Base-by-base conservation (phyloP, 2,797 vertebrate species). In the Mallotus villosus region DNA sequence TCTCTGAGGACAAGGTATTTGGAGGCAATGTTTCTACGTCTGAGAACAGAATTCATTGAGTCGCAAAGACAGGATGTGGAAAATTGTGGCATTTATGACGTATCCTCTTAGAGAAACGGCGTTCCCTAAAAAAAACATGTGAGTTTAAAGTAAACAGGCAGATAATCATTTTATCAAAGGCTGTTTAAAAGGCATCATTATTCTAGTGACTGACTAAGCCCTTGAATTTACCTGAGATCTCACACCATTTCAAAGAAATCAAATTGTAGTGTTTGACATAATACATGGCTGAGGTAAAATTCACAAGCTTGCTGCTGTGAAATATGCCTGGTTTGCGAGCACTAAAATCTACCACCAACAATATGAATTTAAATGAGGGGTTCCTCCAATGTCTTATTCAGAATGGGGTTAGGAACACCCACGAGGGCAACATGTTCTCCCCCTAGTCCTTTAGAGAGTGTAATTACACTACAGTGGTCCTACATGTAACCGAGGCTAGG, bases 181-280 rank as follows among this genome's bases (percentile, higher is more conserved):
- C 67, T 29, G 68, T 77, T 74, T 37, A 77, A 58, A 58, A 58
- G 67, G 70, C 61, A 74, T 82, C 75, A 77, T 79, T 78, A 77
- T 82, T 84, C 77, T 21, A 24, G 62, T 75, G 70, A 78, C 69
- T 71, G 74, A 78, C 58, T 62, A 12, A 32, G 55, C 51, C 58
- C 74, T 74, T 73, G 67, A 81, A 82, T 67, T 64, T 69, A 70
- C 65, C 70, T 73, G 67, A 60, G 70, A 74, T 67, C 60, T 81
- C 72, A 68, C 37, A 71, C 67, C 62, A 71, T 71, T 70, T 84
- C 78, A 81, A 73, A 76, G 68, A 73, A 69, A 77, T 82, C 62
- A 77, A 75, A 77, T 77, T 78, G 73, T 79, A 72, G 76, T 67
- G 72, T 64, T 73, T 70, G 34, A 76, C 68, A 82, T 79, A 80